A percentile compares a stretch with the other conserved stretches of the same genome.
These are phyloP conservation scores for Eriosoma lanigerum DNA, from an alignment of 1,140 invertebrate species.

Conservation along the genomic window DNA sequence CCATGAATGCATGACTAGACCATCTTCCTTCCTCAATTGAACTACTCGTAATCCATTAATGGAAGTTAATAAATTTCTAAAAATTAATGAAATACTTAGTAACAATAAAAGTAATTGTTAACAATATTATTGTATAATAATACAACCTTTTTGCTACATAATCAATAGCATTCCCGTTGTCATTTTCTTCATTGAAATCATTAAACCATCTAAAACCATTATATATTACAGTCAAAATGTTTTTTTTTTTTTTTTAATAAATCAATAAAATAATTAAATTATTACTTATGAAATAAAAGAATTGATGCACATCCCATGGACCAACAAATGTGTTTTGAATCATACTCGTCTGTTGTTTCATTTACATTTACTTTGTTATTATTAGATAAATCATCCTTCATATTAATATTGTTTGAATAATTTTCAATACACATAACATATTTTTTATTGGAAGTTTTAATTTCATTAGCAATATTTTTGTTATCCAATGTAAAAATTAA, in stretches of 20 bases:
- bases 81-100: background rate
- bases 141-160: constrained; percentile 21
- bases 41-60: constrained; percentile 68
- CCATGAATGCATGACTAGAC: constrained; percentile 68
- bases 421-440: constrained; percentile 61
- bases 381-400: constrained; percentile 58
- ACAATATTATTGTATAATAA: constrained; percentile 55
- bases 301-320: constrained; percentile 69
- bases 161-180: background rate
- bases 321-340: constrained; percentile 59
- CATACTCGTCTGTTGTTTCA: constrained; percentile 58
- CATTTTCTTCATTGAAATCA: constrained; percentile 30
- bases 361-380: constrained; percentile 58
- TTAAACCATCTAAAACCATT: constrained; percentile 39
- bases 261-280: constrained; percentile 45
- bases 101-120: too few species aligned
- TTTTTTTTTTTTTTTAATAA: background rate
- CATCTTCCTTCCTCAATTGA: constrained; percentile 67
- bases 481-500: constrained; percentile 69
- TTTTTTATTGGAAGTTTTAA: constrained; percentile 60
- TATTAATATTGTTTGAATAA: constrained; percentile 60
- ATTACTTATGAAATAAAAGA: constrained; percentile 67
- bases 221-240: too few species aligned
- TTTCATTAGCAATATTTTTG: constrained; percentile 56
- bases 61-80: constrained; percentile 66